Percentiles rank a stretch among this genome's conserved stretches.
phyloP scores from a whole-genome alignment of 2,888 invertebrate genomes.

The Drosophila bunnanda region DNA sequence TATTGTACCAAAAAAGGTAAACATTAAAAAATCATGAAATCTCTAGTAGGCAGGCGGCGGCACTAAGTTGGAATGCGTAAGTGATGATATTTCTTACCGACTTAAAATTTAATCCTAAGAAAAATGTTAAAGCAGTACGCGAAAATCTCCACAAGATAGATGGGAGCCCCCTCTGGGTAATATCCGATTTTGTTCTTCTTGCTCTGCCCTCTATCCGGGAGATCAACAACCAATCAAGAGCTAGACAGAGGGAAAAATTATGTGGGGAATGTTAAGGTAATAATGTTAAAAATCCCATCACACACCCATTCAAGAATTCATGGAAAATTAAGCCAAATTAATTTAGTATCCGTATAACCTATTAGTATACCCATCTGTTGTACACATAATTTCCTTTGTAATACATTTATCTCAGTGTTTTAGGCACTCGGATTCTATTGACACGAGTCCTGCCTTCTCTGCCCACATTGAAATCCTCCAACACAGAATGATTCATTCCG shows the following conservation, averaged over 20 bases:
- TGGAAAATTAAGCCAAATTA: background rate
- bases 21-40: constrained; percentile 64
- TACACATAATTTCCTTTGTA: no score
- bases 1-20: constrained; percentile 48
- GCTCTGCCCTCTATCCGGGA: background rate
- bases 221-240: constrained; percentile 3
- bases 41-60: constrained; percentile 7
- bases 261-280: no score
- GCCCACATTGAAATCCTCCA: constrained; percentile 32
- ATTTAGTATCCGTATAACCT: no score
- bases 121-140: constrained; percentile 24
- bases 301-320: no score
- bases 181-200: constrained; percentile 5
- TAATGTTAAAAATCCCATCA: no score
- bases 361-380: no score
- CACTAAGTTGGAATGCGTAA: constrained; percentile 5
- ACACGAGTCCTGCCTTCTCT: constrained; percentile 1
- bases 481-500: constrained; percentile 42
- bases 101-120: constrained; percentile 14
- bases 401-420: constrained; percentile 11
- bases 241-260: constrained; percentile 2
- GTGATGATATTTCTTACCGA: constrained; percentile 22
- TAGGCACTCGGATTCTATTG: background rate
- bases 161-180: constrained; percentile 23
- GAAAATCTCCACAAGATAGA: constrained; percentile 33